Evolutionary conservation across 1,140 invertebrate genomes (phyloP).

Genomic region (Calycopis cecrops): DNA sequence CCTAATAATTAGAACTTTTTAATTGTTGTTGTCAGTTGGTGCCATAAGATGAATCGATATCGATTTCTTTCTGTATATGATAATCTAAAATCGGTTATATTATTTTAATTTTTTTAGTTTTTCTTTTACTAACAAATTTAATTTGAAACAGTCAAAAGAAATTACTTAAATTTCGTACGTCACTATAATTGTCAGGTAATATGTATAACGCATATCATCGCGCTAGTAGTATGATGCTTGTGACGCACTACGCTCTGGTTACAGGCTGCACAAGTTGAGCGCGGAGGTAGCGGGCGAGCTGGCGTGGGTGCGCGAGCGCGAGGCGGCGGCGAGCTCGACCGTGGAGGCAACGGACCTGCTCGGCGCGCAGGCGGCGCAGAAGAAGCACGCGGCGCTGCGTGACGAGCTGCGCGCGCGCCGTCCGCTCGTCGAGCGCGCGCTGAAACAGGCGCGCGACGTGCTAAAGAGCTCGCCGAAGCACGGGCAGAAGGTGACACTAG

Average conservation of each 20-base stretch:
- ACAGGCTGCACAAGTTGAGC: slow-evolving; percentile 93
- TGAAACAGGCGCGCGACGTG: slow-evolving; percentile 83
- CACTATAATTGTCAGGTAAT: too few species aligned
- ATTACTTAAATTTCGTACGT: too few species aligned
- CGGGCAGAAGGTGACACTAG: slow-evolving; percentile 80
- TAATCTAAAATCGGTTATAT: too few species aligned
- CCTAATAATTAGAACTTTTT: too few species aligned
- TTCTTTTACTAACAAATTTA: too few species aligned
- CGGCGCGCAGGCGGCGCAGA: slow-evolving; percentile 92
- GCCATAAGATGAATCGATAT: too few species aligned
- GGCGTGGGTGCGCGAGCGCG: slow-evolving; percentile 96
- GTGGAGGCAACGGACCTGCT: slow-evolving; percentile 80
- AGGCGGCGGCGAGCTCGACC: slow-evolving; percentile 84
- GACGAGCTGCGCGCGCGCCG: slow-evolving; percentile 89
- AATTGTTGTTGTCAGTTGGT: too few species aligned
- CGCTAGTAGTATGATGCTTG: too few species aligned
- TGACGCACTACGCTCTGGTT: slow-evolving; percentile 24
- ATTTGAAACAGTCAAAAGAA: too few species aligned
- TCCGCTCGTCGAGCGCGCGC: slow-evolving; percentile 87
- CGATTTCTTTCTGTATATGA: too few species aligned
- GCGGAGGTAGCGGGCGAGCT: slow-evolving; percentile 95
- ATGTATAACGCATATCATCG: too few species aligned
- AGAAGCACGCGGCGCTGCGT: slow-evolving; percentile 95
- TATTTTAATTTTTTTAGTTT: too few species aligned
- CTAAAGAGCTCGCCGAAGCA: slow-evolving; percentile 86